These are phyloP conservation scores for Falcaria lacertinaria DNA, from an alignment of 2,888 invertebrate species.

Conservation along the genomic window DNA sequence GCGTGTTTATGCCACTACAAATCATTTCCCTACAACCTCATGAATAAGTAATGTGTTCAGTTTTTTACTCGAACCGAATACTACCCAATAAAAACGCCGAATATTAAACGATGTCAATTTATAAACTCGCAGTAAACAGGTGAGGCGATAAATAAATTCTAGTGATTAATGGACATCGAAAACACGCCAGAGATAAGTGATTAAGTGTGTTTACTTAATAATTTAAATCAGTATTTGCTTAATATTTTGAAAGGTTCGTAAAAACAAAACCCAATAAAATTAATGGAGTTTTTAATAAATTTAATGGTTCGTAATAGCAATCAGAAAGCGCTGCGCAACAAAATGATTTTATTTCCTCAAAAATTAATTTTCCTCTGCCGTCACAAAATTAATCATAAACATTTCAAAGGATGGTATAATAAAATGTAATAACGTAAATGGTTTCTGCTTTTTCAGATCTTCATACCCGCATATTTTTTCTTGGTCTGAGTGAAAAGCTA, in stretches of 20 bases:
- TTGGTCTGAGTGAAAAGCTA: too few relatives aligned
- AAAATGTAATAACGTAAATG: too few relatives aligned
- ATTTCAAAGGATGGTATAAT: background rate
- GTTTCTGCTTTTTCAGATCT: too few relatives aligned
- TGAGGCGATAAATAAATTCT: background rate
- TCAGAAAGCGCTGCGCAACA: background rate
- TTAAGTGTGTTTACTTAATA: background rate
- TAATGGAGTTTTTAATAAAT: background rate
- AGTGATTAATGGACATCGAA: background rate
- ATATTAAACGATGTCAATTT: conserved; percentile 33
- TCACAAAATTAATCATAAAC: background rate
- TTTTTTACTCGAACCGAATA: conserved; percentile 24
- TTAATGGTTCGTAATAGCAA: background rate
- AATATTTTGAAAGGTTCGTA: background rate
- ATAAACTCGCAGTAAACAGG: conserved; percentile 14
- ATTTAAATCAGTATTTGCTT: background rate
- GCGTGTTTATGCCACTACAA: conserved; percentile 46
- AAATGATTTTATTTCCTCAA: conserved; percentile 6
- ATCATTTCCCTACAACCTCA: conserved; percentile 35
- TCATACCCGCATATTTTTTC: too few relatives aligned
- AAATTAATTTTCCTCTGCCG: background rate
- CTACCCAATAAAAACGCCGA: conserved; percentile 8
- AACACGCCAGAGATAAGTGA: background rate
- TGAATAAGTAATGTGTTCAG: conserved; percentile 27
- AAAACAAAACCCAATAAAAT: background rate